Evolutionary conservation across 2,113 vertebrate species (phyloP).

Genomic region (Phycodurus eques): DNA sequence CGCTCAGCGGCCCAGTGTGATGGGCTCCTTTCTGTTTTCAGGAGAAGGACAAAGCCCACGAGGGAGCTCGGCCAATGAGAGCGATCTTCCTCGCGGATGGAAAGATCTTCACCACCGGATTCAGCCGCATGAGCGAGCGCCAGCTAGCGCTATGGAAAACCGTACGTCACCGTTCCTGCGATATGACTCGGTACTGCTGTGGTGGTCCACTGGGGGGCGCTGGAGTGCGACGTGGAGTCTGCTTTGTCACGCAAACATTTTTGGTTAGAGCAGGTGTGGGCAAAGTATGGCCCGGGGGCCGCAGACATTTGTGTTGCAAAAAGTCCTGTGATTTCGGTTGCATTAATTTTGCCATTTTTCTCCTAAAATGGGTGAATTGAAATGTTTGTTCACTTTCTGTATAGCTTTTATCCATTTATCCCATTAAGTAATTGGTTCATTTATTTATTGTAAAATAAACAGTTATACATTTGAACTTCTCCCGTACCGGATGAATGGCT

Average conservation of each 20-base stretch:
- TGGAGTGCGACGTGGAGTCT: not conserved
- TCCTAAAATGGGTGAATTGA: too few relatives aligned
- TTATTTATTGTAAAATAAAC: too few relatives aligned
- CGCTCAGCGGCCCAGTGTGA: conserved; percentile 5
- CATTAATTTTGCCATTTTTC: too few relatives aligned
- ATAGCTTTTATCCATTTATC: too few relatives aligned
- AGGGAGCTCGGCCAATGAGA: conserved; percentile 92
- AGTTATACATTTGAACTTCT: too few relatives aligned
- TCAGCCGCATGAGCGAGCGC: conserved; percentile 97
- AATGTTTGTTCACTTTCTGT: too few relatives aligned
- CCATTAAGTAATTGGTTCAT: too few relatives aligned
- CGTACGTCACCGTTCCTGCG: conserved; percentile 63
- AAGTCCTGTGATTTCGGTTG: too few relatives aligned
- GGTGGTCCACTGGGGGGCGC: conserved; percentile 37
- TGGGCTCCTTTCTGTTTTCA: conserved; percentile 60
- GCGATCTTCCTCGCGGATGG: conserved; percentile 93
- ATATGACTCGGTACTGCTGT: not conserved
- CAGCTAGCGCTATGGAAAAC: conserved; percentile 95
- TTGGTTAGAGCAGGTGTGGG: not conserved
- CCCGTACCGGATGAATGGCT: too few relatives aligned
- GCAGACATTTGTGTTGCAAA: too few relatives aligned
- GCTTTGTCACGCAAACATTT: not conserved
- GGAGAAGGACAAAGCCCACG: conserved; percentile 97
- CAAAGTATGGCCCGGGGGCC: not conserved
- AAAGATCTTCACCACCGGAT: conserved; percentile 95